A percentile compares a stretch with the other conserved stretches of the same genome.
Evolutionary conservation across 2,888 invertebrate species (phyloP).

Genomic region (Drosophila picticornis): DNA sequence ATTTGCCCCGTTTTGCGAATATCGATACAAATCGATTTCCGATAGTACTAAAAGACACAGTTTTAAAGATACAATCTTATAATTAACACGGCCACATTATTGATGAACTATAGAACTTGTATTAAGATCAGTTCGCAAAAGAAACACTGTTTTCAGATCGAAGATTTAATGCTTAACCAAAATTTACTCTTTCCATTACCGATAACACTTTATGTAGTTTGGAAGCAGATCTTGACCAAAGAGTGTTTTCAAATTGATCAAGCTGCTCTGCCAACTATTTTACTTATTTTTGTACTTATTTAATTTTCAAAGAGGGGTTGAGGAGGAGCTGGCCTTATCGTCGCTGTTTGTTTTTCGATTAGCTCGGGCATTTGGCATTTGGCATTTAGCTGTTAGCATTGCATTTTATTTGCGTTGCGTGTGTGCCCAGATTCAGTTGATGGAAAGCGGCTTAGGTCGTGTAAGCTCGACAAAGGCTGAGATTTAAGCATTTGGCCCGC

Average conservation of each 20-base stretch:
- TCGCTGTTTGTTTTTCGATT: slow-evolving; percentile 38
- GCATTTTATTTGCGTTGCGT: slow-evolving; percentile 19
- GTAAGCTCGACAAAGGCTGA: slow-evolving; percentile 66
- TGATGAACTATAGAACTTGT: too few relatives aligned
- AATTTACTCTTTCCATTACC: neutral
- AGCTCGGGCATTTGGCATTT: slow-evolving; percentile 11
- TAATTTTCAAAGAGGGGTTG: neutral
- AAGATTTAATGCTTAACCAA: too few relatives aligned
- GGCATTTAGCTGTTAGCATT: neutral
- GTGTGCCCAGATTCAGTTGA: slow-evolving; percentile 28
- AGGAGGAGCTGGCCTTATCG: slow-evolving; percentile 36
- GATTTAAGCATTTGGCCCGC: slow-evolving; percentile 52
- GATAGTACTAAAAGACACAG: too few relatives aligned
- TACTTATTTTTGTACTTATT: neutral
- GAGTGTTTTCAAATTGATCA: neutral
- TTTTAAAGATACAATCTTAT: too few relatives aligned
- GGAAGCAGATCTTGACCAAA: neutral
- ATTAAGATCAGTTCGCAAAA: too few relatives aligned
- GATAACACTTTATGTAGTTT: neutral
- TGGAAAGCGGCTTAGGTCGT: slow-evolving; percentile 72
- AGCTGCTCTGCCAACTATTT: neutral
- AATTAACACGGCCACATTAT: too few relatives aligned
- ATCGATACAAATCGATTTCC: too few relatives aligned
- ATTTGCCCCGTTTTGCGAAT: too few relatives aligned
- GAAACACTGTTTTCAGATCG: too few relatives aligned